Conservation (phyloP, 2,888 invertebrate species). For the Eupithecia exiguata region DNA sequence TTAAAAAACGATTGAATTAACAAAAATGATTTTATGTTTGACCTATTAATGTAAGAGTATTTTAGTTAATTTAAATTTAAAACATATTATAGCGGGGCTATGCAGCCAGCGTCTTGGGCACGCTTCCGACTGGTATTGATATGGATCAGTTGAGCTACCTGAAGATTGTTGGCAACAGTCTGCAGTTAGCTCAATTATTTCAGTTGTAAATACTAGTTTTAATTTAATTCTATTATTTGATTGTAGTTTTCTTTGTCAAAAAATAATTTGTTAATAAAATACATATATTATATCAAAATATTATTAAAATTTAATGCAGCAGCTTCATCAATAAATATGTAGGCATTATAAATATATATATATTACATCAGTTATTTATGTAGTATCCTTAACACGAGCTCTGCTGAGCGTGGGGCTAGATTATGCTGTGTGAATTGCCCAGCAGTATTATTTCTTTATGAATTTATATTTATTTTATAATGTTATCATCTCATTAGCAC, state of each 20-base stretch:
- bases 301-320: neutral
- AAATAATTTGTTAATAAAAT: no score
- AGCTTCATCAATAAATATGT: neutral
- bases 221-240: no score
- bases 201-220: no score
- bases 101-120: no score
- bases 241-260: no score
- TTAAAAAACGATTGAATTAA: constrained; percentile 32
- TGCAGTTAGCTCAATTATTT: no score
- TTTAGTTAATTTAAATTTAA: constrained; percentile 1
- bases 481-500: neutral
- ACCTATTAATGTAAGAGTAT: constrained; percentile 28
- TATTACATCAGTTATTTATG: neutral
- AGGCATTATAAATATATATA: no score
- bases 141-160: no score
- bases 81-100: no score
- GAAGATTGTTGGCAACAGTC: no score
- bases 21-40: constrained; percentile 26
- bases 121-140: no score
- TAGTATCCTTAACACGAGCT: neutral
- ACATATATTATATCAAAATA: neutral
- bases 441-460: neutral
- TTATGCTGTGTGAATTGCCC: neutral
- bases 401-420: neutral
- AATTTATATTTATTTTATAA: neutral